These are phyloP conservation scores for Camponotus pennsylvanicus DNA, from an alignment of 1,140 invertebrate genomes.

Conservation along the genomic window DNA sequence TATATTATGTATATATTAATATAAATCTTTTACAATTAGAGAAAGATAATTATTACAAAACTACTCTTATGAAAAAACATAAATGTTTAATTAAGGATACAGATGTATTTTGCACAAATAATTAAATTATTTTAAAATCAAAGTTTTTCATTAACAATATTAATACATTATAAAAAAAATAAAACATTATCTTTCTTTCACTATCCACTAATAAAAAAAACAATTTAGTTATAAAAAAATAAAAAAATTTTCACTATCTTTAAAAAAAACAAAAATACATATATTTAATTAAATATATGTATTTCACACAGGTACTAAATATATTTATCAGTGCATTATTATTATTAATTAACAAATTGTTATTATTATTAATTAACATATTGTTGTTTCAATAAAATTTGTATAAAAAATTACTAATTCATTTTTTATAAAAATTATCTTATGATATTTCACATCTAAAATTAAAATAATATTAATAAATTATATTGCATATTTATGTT, in stretches of 20 bases:
- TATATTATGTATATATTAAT: too few relatives aligned
- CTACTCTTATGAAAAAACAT: not conserved
- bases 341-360: not conserved
- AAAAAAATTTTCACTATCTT: not conserved
- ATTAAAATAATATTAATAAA: not conserved
- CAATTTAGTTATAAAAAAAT: too few relatives aligned
- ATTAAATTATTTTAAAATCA: not conserved
- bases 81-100: not conserved
- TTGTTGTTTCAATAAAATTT: not conserved
- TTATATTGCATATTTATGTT: too few relatives aligned
- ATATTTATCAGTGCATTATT: not conserved
- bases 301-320: not conserved
- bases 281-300: not conserved
- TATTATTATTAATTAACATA: not conserved
- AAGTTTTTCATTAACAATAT: not conserved
- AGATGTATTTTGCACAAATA: too few relatives aligned
- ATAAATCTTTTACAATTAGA: not conserved
- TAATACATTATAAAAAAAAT: not conserved
- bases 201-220: not conserved
- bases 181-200: not conserved
- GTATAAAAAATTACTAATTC: not conserved
- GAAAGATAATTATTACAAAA: not conserved
- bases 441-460: not conserved
- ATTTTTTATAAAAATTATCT: not conserved
- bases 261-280: not conserved